Evolutionary conservation across 2,888 invertebrate species (phyloP).

Genomic region (Philopedon plagiatum): DNA sequence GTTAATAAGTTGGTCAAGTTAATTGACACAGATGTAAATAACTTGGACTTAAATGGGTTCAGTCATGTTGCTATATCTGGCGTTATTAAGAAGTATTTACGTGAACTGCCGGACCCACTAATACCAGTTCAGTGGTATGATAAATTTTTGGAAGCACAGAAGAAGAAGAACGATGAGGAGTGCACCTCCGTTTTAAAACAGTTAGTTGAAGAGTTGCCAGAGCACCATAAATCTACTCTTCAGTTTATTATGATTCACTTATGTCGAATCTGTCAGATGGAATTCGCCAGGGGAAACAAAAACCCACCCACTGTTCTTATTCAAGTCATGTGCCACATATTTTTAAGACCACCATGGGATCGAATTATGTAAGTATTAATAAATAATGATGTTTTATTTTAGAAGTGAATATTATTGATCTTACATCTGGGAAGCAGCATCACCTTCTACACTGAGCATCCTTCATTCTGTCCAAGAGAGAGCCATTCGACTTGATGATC

Average conservation of each 20-base stretch:
- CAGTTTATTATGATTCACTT: conserved; percentile 79
- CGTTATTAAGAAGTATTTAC: conserved; percentile 79
- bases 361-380: conserved; percentile 76
- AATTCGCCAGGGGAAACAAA: conserved; percentile 75
- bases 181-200: conserved; percentile 71
- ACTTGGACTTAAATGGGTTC: conserved; percentile 69
- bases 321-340: conserved; percentile 81
- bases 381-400: conserved; percentile 3
- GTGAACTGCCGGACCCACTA: conserved; percentile 82
- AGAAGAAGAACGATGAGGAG: conserved; percentile 70
- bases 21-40: conserved; percentile 68
- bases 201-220: conserved; percentile 75
- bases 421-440: too few species aligned
- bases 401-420: too few species aligned
- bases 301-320: conserved; percentile 79
- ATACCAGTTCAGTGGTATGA: conserved; percentile 83
- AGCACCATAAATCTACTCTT: conserved; percentile 76
- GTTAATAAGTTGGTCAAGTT: conserved; percentile 73
- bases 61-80: conserved; percentile 73
- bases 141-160: conserved; percentile 74
- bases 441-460: too few species aligned
- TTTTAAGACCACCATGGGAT: conserved; percentile 84
- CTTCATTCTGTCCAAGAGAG: too few species aligned
- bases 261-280: conserved; percentile 79
- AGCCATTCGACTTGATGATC: too few species aligned